Base-by-base conservation (phyloP, 2,797 vertebrate species). In the Gymnopithys bicolor region DNA sequence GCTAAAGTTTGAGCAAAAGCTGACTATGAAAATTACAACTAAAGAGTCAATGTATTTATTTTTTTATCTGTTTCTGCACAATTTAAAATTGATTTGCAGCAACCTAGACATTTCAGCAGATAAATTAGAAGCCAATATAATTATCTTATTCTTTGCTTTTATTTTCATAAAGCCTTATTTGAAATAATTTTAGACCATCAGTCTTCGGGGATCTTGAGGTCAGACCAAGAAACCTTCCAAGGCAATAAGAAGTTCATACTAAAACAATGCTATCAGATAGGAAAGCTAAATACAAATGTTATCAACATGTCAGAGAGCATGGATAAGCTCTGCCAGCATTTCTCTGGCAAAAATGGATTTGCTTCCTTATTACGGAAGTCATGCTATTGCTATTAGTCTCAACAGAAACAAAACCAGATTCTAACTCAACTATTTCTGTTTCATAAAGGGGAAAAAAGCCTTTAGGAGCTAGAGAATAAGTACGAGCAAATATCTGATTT, bases 261-360 rank as follows among this genome's bases (percentile, higher is more conserved):
- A 55, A 87, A 92, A 66, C 55, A 89, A 92, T 48, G 48, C 19
- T 90, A 71, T 96, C 43, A 41, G 69, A 56, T 43, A 93, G 48
- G 51, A 91, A 85, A 90, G 43, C 45, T 74, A 84, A 91, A 74
- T 37, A 33, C 7, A 86, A 93, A 81, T 39, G 33, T 87, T 93
- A 96, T 84, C 84, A 93, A 19, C 39, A 35, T 66, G 56, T 93
- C 89, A 91, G 66, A 87, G 58, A 84, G 27, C 19, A 75, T 19
- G 62, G 63, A n/a, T 69, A 93, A 64, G 22, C 89, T 96, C 59
- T 88, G 85, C 56, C 25, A 76, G 22, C 59, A 86, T 60, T 88
- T 70, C 33, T 88, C 55, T 83, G 58, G 63, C 56, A 79, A 86
- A 86, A 96, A 90, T 41, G 19, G 21, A 66, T 85, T 87, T 89